Conservation (phyloP, 2,797 vertebrate genomes). For the Halcyon leucocephala region DNA sequence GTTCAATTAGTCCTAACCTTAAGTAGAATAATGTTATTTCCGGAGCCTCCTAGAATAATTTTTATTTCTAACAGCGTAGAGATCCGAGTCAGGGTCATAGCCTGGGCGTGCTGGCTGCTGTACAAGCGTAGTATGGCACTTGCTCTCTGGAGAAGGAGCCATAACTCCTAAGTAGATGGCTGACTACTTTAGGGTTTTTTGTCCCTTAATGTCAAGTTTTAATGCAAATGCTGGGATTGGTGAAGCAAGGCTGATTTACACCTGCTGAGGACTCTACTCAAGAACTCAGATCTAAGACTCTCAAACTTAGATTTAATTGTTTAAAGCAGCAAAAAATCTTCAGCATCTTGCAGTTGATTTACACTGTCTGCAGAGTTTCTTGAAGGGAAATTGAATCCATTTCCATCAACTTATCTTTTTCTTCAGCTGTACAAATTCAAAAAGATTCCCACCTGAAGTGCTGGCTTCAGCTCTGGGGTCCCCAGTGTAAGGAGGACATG, state of each 20-base stretch:
- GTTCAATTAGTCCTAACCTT: conserved; percentile 10
- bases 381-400: neutral
- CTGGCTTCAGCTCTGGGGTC: neutral
- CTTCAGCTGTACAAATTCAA: neutral
- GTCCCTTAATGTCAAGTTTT: neutral
- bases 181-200: neutral
- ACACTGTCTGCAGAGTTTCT: neutral
- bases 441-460: neutral
- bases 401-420: neutral
- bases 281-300: neutral
- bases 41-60: neutral
- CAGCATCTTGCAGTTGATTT: neutral
- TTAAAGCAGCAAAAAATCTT: neutral
- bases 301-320: neutral
- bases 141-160: neutral
- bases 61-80: conserved; percentile 4
- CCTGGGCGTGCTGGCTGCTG: neutral
- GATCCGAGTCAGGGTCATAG: neutral
- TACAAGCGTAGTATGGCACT: neutral
- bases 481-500: neutral
- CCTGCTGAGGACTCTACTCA: neutral
- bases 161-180: neutral
- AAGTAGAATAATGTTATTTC: conserved; percentile 32
- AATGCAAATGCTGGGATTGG: neutral
- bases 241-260: neutral